Conservation (phyloP, 2,888 invertebrate species). For the Ormyrus rosae region DNA sequence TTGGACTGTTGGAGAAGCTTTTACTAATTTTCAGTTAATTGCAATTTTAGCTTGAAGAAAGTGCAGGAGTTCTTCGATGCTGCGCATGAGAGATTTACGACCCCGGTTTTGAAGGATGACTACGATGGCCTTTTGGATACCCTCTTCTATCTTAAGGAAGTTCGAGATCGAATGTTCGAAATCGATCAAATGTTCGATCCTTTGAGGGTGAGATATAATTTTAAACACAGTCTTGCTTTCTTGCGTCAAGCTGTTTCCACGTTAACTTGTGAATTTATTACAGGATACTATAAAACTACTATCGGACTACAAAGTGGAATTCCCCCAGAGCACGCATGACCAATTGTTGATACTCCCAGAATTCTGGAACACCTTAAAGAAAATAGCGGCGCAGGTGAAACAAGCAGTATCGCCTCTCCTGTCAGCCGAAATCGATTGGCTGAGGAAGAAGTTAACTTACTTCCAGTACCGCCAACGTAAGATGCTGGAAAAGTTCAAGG, state of each 20-base stretch:
- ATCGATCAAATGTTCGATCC: conserved; percentile 95
- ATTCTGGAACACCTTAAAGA: conserved; percentile 90
- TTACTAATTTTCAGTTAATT: too few relatives aligned
- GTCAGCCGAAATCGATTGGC: conserved; percentile 90
- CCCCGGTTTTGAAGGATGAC: conserved; percentile 88
- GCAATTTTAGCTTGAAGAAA: conserved; percentile 81
- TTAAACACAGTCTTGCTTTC: conserved; percentile 36
- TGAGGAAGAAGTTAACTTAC: conserved; percentile 87
- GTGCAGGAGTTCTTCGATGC: conserved; percentile 87
- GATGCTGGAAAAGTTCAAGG: conserved; percentile 86
- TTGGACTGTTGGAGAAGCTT: too few relatives aligned
- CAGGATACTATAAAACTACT: conserved; percentile 89
- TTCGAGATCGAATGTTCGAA: conserved; percentile 86
- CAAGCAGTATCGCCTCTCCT: conserved; percentile 92
- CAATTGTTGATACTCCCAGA: conserved; percentile 88
- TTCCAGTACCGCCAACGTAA: conserved; percentile 88
- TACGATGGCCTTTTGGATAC: conserved; percentile 89
- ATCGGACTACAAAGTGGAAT: conserved; percentile 90
- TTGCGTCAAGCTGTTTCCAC: background rate
- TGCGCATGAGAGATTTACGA: conserved; percentile 84
- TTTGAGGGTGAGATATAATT: conserved; percentile 76
- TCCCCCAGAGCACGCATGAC: conserved; percentile 82
- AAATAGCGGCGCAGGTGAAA: conserved; percentile 88
- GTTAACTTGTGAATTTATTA: background rate
- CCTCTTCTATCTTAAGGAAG: conserved; percentile 87